Evolutionary conservation across 2,113 vertebrate genomes (phyloP).

Genomic region (Alces alces): DNA sequence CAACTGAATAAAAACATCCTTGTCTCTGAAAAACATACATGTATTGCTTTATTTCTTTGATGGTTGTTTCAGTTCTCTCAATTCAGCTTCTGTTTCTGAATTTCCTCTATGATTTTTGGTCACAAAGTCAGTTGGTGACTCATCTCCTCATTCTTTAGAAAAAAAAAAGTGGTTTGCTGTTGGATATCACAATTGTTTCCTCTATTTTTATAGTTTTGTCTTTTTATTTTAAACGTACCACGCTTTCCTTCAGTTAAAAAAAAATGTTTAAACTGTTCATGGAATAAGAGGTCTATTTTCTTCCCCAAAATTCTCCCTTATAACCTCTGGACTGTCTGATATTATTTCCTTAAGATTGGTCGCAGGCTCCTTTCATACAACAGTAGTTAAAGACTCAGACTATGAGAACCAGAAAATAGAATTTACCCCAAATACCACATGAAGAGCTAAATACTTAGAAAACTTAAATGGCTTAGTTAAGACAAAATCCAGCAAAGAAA

Average conservation of each 20-base stretch:
- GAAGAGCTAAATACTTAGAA: not conserved
- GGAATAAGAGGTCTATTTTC: not conserved
- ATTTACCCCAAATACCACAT: not conserved
- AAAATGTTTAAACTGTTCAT: not conserved
- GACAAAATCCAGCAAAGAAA: not conserved
- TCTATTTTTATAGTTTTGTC: not conserved
- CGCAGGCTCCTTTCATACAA: not conserved
- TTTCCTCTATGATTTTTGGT: slow-evolving; percentile 56
- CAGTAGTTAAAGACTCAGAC: not conserved
- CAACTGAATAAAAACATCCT: not conserved
- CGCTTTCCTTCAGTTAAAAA: not conserved
- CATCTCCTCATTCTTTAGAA: slow-evolving; percentile 25
- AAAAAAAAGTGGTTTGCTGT: not conserved
- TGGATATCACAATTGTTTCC: not conserved
- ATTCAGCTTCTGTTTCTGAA: slow-evolving; percentile 44
- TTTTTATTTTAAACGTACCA: slow-evolving; percentile 4
- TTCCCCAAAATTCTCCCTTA: not conserved
- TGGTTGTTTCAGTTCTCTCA: slow-evolving; percentile 48
- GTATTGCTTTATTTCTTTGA: not conserved
- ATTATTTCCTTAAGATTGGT: not conserved
- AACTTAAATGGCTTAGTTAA: not conserved
- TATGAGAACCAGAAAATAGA: not conserved
- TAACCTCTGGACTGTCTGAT: not conserved
- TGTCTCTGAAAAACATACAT: not conserved
- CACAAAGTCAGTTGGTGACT: slow-evolving; percentile 53